A percentile compares a stretch with the other conserved stretches of the same genome.
Conservation (phyloP, 2,888 invertebrate genomes). For the Pandemis corylana region DNA sequence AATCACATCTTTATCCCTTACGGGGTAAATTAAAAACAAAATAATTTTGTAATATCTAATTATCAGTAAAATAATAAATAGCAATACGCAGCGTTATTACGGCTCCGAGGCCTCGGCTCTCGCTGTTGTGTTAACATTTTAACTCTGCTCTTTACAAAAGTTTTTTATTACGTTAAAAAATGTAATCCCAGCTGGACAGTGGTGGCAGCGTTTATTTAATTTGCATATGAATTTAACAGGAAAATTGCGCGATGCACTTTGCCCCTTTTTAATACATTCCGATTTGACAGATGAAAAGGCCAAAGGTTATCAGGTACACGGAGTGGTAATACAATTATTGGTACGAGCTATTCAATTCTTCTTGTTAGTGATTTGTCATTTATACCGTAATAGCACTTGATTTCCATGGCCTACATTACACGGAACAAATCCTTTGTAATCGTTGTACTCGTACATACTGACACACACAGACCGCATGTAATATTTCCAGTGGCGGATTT, state of each 20-base stretch:
- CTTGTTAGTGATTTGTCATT: too few species aligned
- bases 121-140: neutral
- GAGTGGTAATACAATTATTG: too few species aligned
- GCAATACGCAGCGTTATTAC: neutral
- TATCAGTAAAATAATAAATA: neutral
- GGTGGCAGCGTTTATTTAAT: constrained; percentile 25
- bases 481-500: too few species aligned
- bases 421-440: too few species aligned
- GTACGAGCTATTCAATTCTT: too few species aligned
- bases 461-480: too few species aligned
- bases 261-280: neutral
- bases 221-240: constrained; percentile 25
- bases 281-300: neutral
- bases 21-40: too few species aligned
- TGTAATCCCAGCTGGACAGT: constrained; percentile 16
- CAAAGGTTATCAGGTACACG: neutral
- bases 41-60: too few species aligned
- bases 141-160: constrained; percentile 9
- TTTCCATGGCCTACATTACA: too few species aligned
- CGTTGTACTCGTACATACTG: too few species aligned
- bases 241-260: constrained; percentile 1
- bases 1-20: too few species aligned
- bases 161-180: constrained; percentile 16
- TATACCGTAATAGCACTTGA: too few species aligned
- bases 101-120: neutral